phyloP scores from a whole-genome alignment of 1,140 invertebrate species.

The Theocolax elegans region DNA sequence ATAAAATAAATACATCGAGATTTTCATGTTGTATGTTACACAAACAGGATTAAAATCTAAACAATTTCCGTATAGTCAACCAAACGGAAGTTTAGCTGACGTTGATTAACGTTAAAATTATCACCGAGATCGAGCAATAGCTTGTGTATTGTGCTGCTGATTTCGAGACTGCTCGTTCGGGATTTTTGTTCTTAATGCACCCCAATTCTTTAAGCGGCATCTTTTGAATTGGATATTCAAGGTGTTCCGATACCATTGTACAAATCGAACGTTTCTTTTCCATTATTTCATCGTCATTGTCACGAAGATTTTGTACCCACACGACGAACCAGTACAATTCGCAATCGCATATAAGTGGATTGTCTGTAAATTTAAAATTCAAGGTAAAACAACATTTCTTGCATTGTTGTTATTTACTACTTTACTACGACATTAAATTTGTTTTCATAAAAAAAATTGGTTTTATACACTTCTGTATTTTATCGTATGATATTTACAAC shows the following conservation, averaged over 20 bases:
- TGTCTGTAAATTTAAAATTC: constrained; percentile 73
- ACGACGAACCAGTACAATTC: constrained; percentile 87
- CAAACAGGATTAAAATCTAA: background rate
- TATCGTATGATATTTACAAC: background rate
- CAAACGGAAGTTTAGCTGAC: background rate
- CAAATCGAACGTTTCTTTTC: constrained; percentile 86
- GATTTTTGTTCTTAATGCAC: constrained; percentile 75
- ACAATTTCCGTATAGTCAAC: background rate
- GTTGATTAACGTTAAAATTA: background rate
- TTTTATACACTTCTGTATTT: no score
- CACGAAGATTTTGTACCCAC: constrained; percentile 79
- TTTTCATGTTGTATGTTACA: background rate
- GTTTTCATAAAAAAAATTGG: background rate
- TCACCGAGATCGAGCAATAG: background rate
- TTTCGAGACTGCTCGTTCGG: constrained; percentile 54
- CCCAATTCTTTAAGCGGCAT: constrained; percentile 84
- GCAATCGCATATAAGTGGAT: constrained; percentile 88
- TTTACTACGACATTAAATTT: background rate
- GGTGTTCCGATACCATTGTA: constrained; percentile 78
- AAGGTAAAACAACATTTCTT: constrained; percentile 12
- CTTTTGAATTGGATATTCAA: constrained; percentile 83
- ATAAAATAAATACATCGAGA: background rate
- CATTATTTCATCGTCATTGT: constrained; percentile 86
- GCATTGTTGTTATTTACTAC: constrained; percentile 27
- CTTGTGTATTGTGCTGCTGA: background rate